Base-by-base conservation (phyloP, 2,113 vertebrate genomes). In the Pitta sordida region DNA sequence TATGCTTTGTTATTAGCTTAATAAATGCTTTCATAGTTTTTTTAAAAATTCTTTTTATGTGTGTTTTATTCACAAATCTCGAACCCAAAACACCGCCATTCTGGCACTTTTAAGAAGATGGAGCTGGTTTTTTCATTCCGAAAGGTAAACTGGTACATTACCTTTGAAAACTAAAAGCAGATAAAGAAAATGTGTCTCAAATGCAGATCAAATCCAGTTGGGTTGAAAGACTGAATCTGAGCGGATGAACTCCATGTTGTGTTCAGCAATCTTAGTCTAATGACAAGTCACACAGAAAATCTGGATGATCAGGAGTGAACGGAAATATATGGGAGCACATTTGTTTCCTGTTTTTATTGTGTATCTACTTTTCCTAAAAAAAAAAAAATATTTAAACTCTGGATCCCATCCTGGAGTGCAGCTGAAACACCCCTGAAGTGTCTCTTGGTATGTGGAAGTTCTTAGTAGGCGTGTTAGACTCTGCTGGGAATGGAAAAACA, bases 371-470 rank as follows among this genome's bases (percentile, higher is more conserved):
- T 80, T 87, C 22, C 9, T 80, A 12, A n/a, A 73, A 46, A 46
- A 44, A 44, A 43, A 23, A 78, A 36, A 2, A 0, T 2, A 6
- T 7, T 17, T 14, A 13, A 27, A 1, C 11, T 21, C 18, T 30
- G 12, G 0, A 3, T 67, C 10, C 58, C 11, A 67, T 52, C 18
- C n/a, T 84, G 63, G 70, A 71, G 12, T 39, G 20, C 22, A 67
- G 63, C 26, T 67, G 63, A 62, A 88, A 62, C 53, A 48, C 7
- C 6, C 67, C 20, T 36, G 9, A 10, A 46, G 32, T 5, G 9
- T 46, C 10, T 56, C 11, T 37, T 44, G 29, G 9, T 34, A 43
- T 24, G 10, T 36, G 32, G 32, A 75, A 90, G 32, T 36, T 79
- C 11, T 64, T 24, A 26, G 8, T n/a, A 64, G 55, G 19, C 14